phyloP scores from a whole-genome alignment of 2,888 invertebrate genomes.

The Coronaproctus castanopsis region DNA sequence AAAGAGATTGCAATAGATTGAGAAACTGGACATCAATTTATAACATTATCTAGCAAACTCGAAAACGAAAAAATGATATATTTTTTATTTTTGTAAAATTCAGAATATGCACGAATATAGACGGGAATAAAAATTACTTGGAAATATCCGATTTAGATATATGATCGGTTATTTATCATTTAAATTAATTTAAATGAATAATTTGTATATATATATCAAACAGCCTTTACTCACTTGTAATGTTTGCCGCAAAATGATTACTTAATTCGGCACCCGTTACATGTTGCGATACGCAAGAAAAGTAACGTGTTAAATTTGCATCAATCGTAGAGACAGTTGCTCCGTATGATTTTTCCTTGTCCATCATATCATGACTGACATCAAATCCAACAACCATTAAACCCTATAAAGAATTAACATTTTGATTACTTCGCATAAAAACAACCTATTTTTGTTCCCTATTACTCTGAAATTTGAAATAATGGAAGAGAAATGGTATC shows the following conservation, averaged over 20 bases:
- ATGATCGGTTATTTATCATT: no score
- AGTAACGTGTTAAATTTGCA: constrained; percentile 35
- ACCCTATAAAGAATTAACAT: constrained; percentile 25
- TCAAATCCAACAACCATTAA: constrained; percentile 76
- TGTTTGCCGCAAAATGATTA: constrained; percentile 40
- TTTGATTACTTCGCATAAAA: not conserved
- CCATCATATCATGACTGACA: constrained; percentile 60
- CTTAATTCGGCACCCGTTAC: constrained; percentile 53
- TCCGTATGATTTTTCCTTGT: constrained; percentile 32
- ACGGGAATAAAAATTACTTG: no score
- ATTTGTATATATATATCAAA: not conserved
- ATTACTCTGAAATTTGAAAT: not conserved
- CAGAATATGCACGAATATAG: no score
- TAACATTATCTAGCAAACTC: no score
- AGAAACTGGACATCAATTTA: no score
- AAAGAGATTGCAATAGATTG: no score
- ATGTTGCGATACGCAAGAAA: constrained; percentile 51
- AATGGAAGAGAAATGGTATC: not conserved
- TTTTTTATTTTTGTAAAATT: no score
- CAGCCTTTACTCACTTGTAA: constrained; percentile 3
- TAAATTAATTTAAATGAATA: not conserved
- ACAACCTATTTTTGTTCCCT: not conserved
- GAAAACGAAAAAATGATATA: no score
- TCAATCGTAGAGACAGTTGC: constrained; percentile 31
- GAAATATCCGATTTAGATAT: no score